Percentiles rank a stretch among this genome's conserved stretches.
phyloP scores from a whole-genome alignment of 2,797 vertebrate genomes.

The Poeciliopsis presidionis region DNA sequence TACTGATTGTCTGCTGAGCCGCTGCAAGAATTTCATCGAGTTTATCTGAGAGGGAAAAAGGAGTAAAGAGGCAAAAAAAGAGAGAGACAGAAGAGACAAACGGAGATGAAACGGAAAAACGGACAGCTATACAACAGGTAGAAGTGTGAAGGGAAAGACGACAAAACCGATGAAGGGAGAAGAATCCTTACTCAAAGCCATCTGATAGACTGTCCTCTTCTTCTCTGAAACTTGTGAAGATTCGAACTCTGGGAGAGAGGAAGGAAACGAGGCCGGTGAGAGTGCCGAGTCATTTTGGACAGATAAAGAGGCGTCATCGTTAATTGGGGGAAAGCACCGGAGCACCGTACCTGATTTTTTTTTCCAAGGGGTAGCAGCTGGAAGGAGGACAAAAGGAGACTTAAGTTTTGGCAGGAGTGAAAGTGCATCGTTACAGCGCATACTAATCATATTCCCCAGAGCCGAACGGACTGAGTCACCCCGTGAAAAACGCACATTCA shows the following conservation, averaged over 20 bases:
- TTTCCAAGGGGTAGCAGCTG: slow-evolving; percentile 93
- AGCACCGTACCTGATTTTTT: slow-evolving; percentile 89
- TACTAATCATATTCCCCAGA: slow-evolving; percentile 72
- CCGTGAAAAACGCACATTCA: slow-evolving; percentile 41
- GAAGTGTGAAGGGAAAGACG: slow-evolving; percentile 34
- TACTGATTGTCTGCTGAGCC: slow-evolving; percentile 93
- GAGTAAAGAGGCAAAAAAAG: slow-evolving; percentile 35
- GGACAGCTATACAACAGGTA: slow-evolving; percentile 45
- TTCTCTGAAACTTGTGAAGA: slow-evolving; percentile 90
- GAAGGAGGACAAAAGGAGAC: slow-evolving; percentile 77
- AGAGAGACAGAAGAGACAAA: slow-evolving; percentile 51
- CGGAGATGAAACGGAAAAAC: slow-evolving; percentile 67
- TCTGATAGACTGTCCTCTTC: slow-evolving; percentile 96
- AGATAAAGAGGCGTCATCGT: slow-evolving; percentile 44
- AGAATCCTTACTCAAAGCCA: slow-evolving; percentile 91
- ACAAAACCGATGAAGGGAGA: slow-evolving; percentile 45
- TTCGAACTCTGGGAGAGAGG: slow-evolving; percentile 84
- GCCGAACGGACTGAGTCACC: slow-evolving; percentile 69
- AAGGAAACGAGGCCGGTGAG: slow-evolving; percentile 17
- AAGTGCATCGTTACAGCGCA: slow-evolving; percentile 69
- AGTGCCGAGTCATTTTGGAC: slow-evolving; percentile 48
- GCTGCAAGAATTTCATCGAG: slow-evolving; percentile 94
- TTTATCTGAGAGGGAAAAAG: slow-evolving; percentile 84
- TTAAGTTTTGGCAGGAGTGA: slow-evolving; percentile 69
- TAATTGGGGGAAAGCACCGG: slow-evolving; percentile 35